A percentile compares a stretch with the other conserved stretches of the same genome.
These are phyloP conservation scores for Dendrolimus pini DNA, from an alignment of 2,888 invertebrate genomes.

Conservation along the genomic window DNA sequence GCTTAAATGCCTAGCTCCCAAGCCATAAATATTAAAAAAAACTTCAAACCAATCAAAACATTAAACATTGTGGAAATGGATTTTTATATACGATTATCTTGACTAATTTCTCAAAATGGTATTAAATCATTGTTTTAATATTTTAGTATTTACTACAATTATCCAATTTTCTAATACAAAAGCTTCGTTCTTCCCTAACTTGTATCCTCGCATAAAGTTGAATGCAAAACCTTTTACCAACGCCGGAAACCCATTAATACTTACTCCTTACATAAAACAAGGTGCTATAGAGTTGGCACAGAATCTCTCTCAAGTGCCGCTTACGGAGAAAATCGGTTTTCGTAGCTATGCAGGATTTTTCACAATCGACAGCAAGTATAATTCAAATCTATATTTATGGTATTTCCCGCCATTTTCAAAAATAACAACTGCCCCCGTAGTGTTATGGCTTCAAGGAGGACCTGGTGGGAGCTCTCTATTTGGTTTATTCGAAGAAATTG, in stretches of 20 bases:
- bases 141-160: neutral
- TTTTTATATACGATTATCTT: neutral
- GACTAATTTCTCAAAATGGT: neutral
- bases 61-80: too few relatives aligned
- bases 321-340: slow-evolving; percentile 52
- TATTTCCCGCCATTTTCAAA: slow-evolving; percentile 75
- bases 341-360: slow-evolving; percentile 79
- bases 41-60: too few relatives aligned
- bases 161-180: slow-evolving; percentile 1
- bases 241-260: slow-evolving; percentile 65
- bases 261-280: slow-evolving; percentile 75
- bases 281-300: slow-evolving; percentile 66
- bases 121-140: neutral
- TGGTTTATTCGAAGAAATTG: slow-evolving; percentile 77
- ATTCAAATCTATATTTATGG: slow-evolving; percentile 81
- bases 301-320: slow-evolving; percentile 44
- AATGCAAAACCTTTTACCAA: slow-evolving; percentile 22
- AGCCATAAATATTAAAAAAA: too few relatives aligned
- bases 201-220: slow-evolving; percentile 51
- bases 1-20: too few relatives aligned
- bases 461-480: slow-evolving; percentile 74
- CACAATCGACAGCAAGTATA: slow-evolving; percentile 73
- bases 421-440: slow-evolving; percentile 54
- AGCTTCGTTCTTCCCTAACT: slow-evolving; percentile 33
- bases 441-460: slow-evolving; percentile 78